A percentile compares a stretch with the other conserved stretches of the same genome.
These are phyloP conservation scores for Octodonta nipae DNA, from an alignment of 2,888 invertebrate species.

Conservation along the genomic window DNA sequence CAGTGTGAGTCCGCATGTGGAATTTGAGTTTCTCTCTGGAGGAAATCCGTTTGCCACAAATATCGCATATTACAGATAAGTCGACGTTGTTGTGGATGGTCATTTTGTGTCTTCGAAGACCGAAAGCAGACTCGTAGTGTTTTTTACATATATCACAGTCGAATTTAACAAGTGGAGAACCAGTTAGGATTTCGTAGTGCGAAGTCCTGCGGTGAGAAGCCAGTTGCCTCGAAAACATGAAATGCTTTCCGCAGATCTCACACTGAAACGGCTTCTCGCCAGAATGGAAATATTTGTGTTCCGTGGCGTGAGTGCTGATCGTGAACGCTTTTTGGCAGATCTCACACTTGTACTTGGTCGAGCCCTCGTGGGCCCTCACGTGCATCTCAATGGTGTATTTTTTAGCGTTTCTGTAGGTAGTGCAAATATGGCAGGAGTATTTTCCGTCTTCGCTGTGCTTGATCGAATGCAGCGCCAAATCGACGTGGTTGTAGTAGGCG, in stretches of 20 bases:
- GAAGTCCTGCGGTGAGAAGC: constrained; percentile 36
- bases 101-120: constrained; percentile 31
- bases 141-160: constrained; percentile 38
- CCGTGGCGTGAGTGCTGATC: constrained; percentile 19
- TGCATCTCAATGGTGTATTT: constrained; percentile 30
- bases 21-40: constrained; percentile 19
- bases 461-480: constrained; percentile 22
- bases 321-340: constrained; percentile 28
- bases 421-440: constrained; percentile 25
- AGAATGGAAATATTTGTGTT: constrained; percentile 25
- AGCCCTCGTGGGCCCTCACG: constrained; percentile 32
- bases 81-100: constrained; percentile 28
- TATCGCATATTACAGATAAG: constrained; percentile 31
- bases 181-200: constrained; percentile 34
- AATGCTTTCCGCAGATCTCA: constrained; percentile 40
- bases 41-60: constrained; percentile 21
- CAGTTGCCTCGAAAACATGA: constrained; percentile 37
- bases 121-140: constrained; percentile 27
- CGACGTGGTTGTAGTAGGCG: constrained; percentile 33
- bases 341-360: constrained; percentile 26
- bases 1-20: constrained; percentile 24
- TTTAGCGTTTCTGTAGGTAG: constrained; percentile 21
- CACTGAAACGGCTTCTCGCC: constrained; percentile 37
- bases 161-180: constrained; percentile 25
- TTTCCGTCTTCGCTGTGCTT: constrained; percentile 20